Percentiles rank a stretch among this genome's conserved stretches.
Conservation (phyloP, 2,888 invertebrate genomes). For the Pemphredon lugubris region DNA sequence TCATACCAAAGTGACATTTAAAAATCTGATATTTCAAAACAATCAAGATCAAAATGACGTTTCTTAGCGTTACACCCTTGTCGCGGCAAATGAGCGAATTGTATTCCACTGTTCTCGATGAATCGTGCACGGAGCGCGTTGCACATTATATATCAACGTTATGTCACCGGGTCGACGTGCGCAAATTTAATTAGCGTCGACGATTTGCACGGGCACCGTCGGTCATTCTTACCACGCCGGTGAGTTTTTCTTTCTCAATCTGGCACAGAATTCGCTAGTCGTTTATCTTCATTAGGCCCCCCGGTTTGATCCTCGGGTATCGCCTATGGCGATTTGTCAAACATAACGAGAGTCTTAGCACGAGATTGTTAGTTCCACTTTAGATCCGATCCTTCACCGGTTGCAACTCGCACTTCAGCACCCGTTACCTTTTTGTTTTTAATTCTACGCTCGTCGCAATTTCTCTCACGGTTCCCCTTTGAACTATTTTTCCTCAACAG, state of each 20-base stretch:
- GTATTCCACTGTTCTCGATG: not conserved
- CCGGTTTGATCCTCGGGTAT: slow-evolving; percentile 17
- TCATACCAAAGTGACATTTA: no score
- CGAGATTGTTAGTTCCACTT: slow-evolving; percentile 7
- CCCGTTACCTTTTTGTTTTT: not conserved
- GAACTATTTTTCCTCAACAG: no score
- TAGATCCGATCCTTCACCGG: not conserved
- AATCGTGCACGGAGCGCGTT: slow-evolving; percentile 3
- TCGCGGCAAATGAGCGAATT: no score
- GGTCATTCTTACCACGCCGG: slow-evolving; percentile 9
- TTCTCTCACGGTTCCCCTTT: not conserved
- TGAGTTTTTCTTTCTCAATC: slow-evolving; percentile 28
- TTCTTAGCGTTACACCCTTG: no score
- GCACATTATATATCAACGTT: slow-evolving; percentile 7
- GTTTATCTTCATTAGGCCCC: slow-evolving; percentile 56
- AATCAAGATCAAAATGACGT: no score
- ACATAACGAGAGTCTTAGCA: slow-evolving; percentile 18
- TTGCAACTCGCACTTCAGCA: not conserved
- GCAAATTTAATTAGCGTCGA: slow-evolving; percentile 48
- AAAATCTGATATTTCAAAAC: no score
- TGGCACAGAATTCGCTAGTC: slow-evolving; percentile 30
- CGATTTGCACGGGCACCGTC: slow-evolving; percentile 26
- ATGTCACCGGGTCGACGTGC: slow-evolving; percentile 22
- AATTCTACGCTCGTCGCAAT: no score
- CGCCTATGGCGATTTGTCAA: slow-evolving; percentile 43